Conservation (phyloP, 92 coral and sea anemone genomes). For the Metridium senile region DNA sequence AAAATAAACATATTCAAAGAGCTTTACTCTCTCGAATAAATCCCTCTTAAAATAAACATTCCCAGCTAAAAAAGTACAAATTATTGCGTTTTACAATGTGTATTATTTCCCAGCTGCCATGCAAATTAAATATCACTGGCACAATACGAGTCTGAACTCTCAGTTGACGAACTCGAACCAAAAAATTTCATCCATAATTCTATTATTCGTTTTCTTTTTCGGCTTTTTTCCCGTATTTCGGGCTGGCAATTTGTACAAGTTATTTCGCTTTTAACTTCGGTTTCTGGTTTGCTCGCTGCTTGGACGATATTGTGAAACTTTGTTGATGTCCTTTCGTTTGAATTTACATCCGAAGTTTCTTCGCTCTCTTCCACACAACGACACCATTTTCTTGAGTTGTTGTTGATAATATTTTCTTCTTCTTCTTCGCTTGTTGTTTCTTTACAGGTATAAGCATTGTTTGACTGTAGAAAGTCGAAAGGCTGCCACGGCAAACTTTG, state of each 20-base stretch:
- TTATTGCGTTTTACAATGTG: too few species aligned
- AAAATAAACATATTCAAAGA: too few species aligned
- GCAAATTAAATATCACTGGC: too few species aligned
- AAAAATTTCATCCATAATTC: slow-evolving; percentile 74
- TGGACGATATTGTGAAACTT: not conserved
- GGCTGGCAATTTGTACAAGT: not conserved
- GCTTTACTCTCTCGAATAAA: too few species aligned
- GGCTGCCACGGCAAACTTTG: not conserved
- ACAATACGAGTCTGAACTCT: not conserved
- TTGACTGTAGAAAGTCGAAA: not conserved
- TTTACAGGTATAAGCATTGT: not conserved
- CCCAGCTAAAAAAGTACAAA: too few species aligned
- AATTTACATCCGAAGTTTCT: not conserved
- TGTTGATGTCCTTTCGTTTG: not conserved
- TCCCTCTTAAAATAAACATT: too few species aligned
- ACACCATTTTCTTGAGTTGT: not conserved
- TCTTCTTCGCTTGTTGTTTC: not conserved
- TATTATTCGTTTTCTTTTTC: slow-evolving; percentile 44
- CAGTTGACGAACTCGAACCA: slow-evolving; percentile 34
- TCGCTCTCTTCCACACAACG: not conserved
- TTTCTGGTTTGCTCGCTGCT: not conserved
- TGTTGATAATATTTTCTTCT: too few species aligned
- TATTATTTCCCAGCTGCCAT: too few species aligned
- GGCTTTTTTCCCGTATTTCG: slow-evolving; percentile 35
- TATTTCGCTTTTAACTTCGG: not conserved